Conservation (phyloP, 2,888 invertebrate species). For the Cremastobaeus sp. region DNA sequence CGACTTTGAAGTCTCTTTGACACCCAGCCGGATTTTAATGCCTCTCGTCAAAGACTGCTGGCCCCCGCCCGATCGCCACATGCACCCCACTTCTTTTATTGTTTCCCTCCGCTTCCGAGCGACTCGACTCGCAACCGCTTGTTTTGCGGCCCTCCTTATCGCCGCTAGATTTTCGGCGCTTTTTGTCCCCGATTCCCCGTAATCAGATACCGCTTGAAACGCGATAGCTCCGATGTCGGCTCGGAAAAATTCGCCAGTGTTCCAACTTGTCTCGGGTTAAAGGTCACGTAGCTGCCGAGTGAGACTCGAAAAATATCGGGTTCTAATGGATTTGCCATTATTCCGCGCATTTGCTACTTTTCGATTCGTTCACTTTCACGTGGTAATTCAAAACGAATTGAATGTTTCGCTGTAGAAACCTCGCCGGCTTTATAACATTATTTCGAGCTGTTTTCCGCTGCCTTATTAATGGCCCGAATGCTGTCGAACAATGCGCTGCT, state of each 20-base stretch:
- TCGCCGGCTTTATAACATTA: slow-evolving; percentile 15
- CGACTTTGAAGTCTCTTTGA: slow-evolving; percentile 27
- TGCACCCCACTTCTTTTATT: neutral
- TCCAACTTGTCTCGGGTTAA: neutral
- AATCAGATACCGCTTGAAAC: slow-evolving; percentile 12
- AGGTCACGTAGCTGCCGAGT: neutral
- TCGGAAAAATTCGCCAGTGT: slow-evolving; percentile 13
- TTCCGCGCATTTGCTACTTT: neutral
- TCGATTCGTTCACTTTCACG: slow-evolving; percentile 4
- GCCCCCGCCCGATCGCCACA: slow-evolving; percentile 2
- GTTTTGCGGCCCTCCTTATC: slow-evolving; percentile 7
- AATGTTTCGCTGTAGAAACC: neutral
- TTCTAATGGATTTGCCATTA: neutral
- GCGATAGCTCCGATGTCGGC: neutral
- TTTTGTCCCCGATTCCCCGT: slow-evolving; percentile 1
- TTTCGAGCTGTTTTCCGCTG: slow-evolving; percentile 8
- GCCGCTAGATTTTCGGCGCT: neutral
- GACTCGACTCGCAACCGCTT: too few species aligned
- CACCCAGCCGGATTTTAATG: slow-evolving; percentile 39
- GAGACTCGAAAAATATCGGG: neutral
- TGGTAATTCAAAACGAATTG: neutral
- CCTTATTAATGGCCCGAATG: slow-evolving; percentile 14
- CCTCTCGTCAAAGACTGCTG: slow-evolving; percentile 29
- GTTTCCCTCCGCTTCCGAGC: too few species aligned
- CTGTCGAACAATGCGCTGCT: slow-evolving; percentile 3